These are phyloP conservation scores for Corydoras sp. DNA, from an alignment of 2,113 vertebrate genomes.

Conservation along the genomic window DNA sequence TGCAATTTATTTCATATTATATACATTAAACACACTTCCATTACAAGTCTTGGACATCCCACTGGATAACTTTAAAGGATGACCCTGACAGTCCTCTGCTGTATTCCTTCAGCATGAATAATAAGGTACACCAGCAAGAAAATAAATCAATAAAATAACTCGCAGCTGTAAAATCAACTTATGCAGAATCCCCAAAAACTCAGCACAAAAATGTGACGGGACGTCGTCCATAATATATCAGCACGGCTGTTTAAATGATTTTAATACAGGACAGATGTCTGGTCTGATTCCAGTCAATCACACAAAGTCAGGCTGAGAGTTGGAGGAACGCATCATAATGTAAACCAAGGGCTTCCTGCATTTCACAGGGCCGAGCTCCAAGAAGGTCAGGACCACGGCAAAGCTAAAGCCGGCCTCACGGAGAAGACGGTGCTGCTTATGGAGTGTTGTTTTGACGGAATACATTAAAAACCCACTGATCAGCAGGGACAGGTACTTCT, in stretches of 20 bases:
- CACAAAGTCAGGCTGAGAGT: background rate
- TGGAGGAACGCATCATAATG: background rate
- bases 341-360: conserved; percentile 7
- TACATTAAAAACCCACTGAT: background rate
- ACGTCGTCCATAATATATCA: background rate
- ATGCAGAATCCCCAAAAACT: background rate
- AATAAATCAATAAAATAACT: background rate
- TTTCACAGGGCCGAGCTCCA: background rate
- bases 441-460: background rate
- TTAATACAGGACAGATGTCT: background rate
- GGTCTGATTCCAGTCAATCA: background rate
- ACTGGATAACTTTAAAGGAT: background rate
- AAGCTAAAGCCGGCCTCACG: background rate
- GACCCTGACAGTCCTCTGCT: conserved; percentile 45
- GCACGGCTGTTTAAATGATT: background rate
- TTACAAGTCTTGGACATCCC: background rate
- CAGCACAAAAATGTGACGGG: background rate
- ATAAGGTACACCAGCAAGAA: background rate
- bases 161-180: background rate
- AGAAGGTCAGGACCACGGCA: background rate
- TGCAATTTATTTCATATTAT: too few species aligned
- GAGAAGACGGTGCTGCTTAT: too few species aligned
- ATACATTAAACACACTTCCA: too few species aligned
- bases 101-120: conserved; percentile 4
- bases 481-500: conserved; percentile 1